A percentile compares a stretch with the other conserved stretches of the same genome.
Conservation (phyloP, 2,113 vertebrate species). For the Nansenia antarctica region DNA sequence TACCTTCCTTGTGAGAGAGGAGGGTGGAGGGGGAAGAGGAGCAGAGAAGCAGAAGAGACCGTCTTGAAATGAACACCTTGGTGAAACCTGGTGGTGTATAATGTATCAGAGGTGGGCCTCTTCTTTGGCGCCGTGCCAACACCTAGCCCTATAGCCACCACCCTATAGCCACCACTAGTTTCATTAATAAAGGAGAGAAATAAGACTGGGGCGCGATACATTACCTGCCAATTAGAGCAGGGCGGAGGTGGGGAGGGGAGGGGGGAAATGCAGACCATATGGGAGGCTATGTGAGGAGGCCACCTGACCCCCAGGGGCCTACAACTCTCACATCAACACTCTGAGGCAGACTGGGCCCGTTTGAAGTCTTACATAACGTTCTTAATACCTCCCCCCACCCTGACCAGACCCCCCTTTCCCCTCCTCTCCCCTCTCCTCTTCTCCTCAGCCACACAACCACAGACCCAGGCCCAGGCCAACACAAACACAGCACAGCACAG, state of each 20-base stretch:
- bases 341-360: constrained; percentile 51
- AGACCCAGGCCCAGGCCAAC: constrained; percentile 55
- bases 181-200: constrained; percentile 64
- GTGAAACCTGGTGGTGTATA: constrained; percentile 76
- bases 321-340: constrained; percentile 65
- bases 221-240: constrained; percentile 70
- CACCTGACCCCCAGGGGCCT: constrained; percentile 70
- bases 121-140: constrained; percentile 66
- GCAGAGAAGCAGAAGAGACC: constrained; percentile 18
- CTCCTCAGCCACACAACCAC: constrained; percentile 50
- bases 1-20: constrained; percentile 52
- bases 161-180: constrained; percentile 28
- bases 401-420: constrained; percentile 48
- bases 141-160: not conserved
- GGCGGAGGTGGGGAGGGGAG: constrained; percentile 23
- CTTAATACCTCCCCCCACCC: no score
- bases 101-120: constrained; percentile 70
- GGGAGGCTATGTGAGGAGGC: constrained; percentile 67
- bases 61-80: constrained; percentile 81
- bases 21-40: no score
- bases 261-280: constrained; percentile 32
- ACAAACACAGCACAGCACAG: constrained; percentile 64
- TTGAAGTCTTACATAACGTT: constrained; percentile 72
- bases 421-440: not conserved
- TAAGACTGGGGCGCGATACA: constrained; percentile 60